phyloP scores from a whole-genome alignment of 2,113 vertebrate genomes.

The Rhizomys pruinosus region DNA sequence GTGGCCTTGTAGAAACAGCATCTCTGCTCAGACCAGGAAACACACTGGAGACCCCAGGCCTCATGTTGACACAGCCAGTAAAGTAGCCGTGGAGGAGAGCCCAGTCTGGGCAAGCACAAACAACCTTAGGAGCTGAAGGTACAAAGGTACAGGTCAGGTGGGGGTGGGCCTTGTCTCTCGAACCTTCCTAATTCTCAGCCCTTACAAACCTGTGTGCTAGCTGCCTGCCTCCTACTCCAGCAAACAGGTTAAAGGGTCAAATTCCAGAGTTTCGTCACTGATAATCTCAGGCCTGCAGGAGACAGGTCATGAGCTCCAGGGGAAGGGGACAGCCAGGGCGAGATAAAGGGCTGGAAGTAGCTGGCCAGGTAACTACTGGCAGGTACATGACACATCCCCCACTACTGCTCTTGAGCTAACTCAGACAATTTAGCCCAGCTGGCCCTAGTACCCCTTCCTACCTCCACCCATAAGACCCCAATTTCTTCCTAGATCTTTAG shows the following conservation, averaged over 20 bases:
- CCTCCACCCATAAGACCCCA: neutral
- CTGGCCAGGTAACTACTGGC: neutral
- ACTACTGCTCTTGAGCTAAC: neutral
- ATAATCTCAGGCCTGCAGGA: slow-evolving; percentile 44
- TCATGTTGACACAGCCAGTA: neutral
- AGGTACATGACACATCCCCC: neutral
- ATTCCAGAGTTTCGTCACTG: neutral
- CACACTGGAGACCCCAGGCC: neutral
- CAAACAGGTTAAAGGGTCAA: slow-evolving; percentile 23
- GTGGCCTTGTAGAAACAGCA: slow-evolving; percentile 37
- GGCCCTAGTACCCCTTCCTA: neutral
- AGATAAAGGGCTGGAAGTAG: slow-evolving; percentile 22
- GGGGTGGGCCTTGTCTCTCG: neutral
- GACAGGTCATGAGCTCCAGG: neutral
- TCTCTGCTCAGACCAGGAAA: slow-evolving; percentile 18
- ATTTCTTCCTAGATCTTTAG: slow-evolving; percentile 35
- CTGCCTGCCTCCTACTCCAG: neutral
- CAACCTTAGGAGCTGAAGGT: neutral
- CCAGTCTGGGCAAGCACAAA: neutral
- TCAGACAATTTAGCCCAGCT: neutral
- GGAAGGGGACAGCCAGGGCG: neutral
- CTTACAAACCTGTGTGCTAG: neutral
- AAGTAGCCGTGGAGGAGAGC: neutral
- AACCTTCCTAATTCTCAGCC: neutral
- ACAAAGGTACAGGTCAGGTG: neutral